Evolutionary conservation across 2,888 invertebrate species (phyloP).

Genomic region (Callyntrura sp.): DNA sequence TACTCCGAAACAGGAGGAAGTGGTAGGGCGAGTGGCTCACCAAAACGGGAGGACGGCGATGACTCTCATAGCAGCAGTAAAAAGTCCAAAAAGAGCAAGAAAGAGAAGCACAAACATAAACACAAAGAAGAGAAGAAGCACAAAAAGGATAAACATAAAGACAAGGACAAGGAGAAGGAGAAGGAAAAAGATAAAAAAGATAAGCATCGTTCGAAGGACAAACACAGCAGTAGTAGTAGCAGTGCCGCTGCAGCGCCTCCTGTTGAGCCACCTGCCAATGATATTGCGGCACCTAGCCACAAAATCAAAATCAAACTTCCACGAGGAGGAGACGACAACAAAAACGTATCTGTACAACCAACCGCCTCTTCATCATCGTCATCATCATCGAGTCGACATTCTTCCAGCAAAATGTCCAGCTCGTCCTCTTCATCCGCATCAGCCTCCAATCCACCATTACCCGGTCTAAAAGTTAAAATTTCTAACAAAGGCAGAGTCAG

Average conservation of each 20-base stretch:
- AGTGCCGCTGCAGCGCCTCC: constrained; percentile 42
- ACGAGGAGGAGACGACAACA: constrained; percentile 53
- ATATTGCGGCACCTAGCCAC: constrained; percentile 33
- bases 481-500: constrained; percentile 65
- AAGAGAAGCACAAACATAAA: constrained; percentile 81
- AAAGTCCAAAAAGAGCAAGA: constrained; percentile 79
- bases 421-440: constrained; percentile 38
- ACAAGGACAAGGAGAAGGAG: constrained; percentile 76
- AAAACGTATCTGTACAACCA: constrained; percentile 50
- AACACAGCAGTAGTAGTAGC: constrained; percentile 57
- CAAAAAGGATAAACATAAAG: constrained; percentile 79
- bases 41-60: constrained; percentile 65
- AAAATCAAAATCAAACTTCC: constrained; percentile 77
- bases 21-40: constrained; percentile 76
- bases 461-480: constrained; percentile 77
- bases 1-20: constrained; percentile 57
- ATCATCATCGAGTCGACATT: constrained; percentile 62
- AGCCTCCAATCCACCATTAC: constrained; percentile 15
- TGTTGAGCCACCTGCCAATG: constrained; percentile 57
- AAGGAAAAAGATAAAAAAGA: constrained; percentile 75
- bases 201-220: constrained; percentile 66
- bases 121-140: constrained; percentile 82
- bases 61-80: constrained; percentile 75
- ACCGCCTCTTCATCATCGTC: constrained; percentile 30
- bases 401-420: constrained; percentile 67